Percentiles rank a stretch among this genome's conserved stretches.
Evolutionary conservation across 2,113 vertebrate genomes (phyloP).

Genomic region (Cynoglossus semilaevis): DNA sequence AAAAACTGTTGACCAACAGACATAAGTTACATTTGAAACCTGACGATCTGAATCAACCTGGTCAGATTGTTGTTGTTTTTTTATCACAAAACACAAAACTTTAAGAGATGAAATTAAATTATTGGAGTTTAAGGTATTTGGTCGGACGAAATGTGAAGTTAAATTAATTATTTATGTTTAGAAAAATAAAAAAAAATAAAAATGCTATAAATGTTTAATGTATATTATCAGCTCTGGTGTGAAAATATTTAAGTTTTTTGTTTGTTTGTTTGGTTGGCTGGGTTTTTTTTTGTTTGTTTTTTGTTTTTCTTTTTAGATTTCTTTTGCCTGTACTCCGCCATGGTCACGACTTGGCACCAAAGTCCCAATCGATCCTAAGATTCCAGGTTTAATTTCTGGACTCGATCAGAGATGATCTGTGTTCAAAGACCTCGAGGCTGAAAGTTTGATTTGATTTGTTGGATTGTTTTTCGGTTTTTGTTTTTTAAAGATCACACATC

Average conservation of each 20-base stretch:
- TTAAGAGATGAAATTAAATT: too few species aligned
- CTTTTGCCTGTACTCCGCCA: not conserved
- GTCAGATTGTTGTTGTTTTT: too few species aligned
- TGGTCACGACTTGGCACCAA: not conserved
- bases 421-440: conserved; percentile 7
- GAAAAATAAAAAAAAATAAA: too few species aligned
- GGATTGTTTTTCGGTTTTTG: conserved; percentile 6
- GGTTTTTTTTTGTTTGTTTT: not conserved
- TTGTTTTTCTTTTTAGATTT: too few species aligned
- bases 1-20: not conserved
- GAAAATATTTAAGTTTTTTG: not conserved
- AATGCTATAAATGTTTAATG: too few species aligned
- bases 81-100: too few species aligned
- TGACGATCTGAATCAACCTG: too few species aligned
- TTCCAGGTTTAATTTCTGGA: not conserved
- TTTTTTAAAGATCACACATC: conserved; percentile 23
- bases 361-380: not conserved
- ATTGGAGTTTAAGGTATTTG: too few species aligned
- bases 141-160: too few species aligned
- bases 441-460: not conserved
- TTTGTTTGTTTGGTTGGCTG: not conserved
- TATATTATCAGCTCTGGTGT: too few species aligned
- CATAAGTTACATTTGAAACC: too few species aligned
- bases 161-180: too few species aligned
- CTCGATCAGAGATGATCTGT: not conserved